A percentile compares a stretch with the other conserved stretches of the same genome.
phyloP scores from a whole-genome alignment of 2,113 vertebrate species.

The Poeciliopsis prolifica region DNA sequence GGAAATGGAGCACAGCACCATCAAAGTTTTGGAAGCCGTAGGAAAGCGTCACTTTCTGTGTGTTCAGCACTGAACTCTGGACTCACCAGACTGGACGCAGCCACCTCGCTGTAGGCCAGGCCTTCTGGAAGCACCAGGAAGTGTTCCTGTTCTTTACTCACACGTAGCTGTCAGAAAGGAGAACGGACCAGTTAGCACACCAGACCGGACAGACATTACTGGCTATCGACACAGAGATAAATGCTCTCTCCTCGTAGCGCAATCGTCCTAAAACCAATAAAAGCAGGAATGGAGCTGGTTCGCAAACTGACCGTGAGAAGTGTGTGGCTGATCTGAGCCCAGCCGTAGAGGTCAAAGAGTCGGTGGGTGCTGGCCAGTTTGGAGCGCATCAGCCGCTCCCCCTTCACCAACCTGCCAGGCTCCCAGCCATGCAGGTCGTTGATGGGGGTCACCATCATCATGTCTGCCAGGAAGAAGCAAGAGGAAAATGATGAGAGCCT shows the following conservation, averaged over 20 bases:
- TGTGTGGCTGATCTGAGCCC: slow-evolving; percentile 88
- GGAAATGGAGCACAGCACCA: not conserved
- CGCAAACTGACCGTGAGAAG: slow-evolving; percentile 86
- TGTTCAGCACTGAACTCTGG: not conserved
- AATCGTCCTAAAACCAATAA: not conserved
- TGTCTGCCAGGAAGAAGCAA: slow-evolving; percentile 73
- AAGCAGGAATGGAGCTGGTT: not conserved
- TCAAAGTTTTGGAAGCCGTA: not conserved
- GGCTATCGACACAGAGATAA: not conserved
- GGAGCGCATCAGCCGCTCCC: slow-evolving; percentile 93
- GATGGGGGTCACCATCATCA: slow-evolving; percentile 90
- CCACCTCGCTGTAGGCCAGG: slow-evolving; percentile 89
- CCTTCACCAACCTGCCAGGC: slow-evolving; percentile 86
- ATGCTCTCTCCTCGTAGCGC: not conserved
- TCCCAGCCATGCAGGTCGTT: slow-evolving; percentile 91
- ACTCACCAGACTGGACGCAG: slow-evolving; percentile 92
- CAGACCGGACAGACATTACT: not conserved
- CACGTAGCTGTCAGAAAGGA: slow-evolving; percentile 82
- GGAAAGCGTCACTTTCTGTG: not conserved
- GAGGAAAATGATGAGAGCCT: not conserved
- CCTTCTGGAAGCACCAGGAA: slow-evolving; percentile 92
- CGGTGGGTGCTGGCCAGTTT: slow-evolving; percentile 92
- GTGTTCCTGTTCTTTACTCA: slow-evolving; percentile 97
- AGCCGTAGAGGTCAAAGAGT: slow-evolving; percentile 93
- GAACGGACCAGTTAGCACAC: not conserved